These are phyloP conservation scores for Trachemys scripta DNA, from an alignment of 2,113 vertebrate genomes.

Conservation along the genomic window DNA sequence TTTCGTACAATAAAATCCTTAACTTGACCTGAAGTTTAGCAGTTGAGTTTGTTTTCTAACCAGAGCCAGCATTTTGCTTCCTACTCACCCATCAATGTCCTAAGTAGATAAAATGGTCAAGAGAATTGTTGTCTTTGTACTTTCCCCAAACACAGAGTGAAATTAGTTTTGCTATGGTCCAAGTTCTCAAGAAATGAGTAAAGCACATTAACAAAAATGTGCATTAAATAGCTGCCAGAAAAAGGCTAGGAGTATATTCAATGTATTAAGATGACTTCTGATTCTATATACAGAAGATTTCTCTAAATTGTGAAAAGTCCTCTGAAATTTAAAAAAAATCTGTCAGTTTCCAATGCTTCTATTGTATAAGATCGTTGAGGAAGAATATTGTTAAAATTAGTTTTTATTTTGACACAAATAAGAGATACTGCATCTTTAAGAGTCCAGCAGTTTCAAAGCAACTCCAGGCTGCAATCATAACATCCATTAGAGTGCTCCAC, in stretches of 20 bases:
- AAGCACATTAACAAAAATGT: neutral
- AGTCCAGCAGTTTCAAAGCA: conserved; percentile 79
- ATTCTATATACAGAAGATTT: neutral
- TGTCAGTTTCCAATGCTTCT: neutral
- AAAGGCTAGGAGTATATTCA: neutral
- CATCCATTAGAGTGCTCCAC: conserved; percentile 86
- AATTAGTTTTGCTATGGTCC: accelerated
- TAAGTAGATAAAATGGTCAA: neutral
- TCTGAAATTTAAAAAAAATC: neutral
- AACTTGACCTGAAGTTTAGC: neutral
- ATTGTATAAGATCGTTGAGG: neutral
- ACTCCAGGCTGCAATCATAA: conserved; percentile 80
- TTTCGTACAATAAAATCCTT: conserved; percentile 17
- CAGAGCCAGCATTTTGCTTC: neutral
- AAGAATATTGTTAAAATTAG: neutral
- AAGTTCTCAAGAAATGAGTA: neutral
- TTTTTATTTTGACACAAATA: conserved; percentile 45
- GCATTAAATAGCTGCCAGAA: neutral
- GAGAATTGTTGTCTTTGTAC: neutral
- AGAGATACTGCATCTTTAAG: conserved; percentile 65
- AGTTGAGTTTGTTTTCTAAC: neutral
- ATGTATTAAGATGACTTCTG: neutral
- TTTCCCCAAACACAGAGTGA: neutral
- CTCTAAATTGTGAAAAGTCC: neutral
- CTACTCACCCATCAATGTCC: neutral